Evolutionary conservation across 2,113 vertebrate species (phyloP), one percentile per base, ranked within the genome.

Genomic region (Diphyllodes magnificus): DNA sequence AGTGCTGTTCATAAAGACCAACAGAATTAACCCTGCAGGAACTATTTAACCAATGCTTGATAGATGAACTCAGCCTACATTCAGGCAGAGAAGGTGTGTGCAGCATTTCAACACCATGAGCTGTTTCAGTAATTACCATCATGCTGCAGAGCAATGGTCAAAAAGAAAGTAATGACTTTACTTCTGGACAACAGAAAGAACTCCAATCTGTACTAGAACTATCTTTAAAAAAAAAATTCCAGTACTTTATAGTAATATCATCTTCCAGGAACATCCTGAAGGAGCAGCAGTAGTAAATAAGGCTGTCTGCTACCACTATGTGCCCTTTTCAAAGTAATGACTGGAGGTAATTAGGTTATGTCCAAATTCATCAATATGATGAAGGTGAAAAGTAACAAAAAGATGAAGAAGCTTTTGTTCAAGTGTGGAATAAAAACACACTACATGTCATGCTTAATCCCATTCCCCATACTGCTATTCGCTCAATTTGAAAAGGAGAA

Each of bases 361-460:
- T 90, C 92, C 93, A 88, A 75, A 90, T 88, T 97, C 96, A 96
- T 95, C 96, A 97, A 96, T 96, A 95, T 95, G 95, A 95, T 96
- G 95, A 97, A 97, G 49, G 56, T 81, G 80, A 95, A 86, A 96
- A 95, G 66, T 42, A 84, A 90, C 53, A 88, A 90, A 88, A 87
- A 80, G 23, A 95, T 91, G 79, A 95, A 63, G 27, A 68, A 88
- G 51, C 76, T 83, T 86, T 20, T 92, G 71, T 70, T 65, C 51
- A 92, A 81, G 79, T 83, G 79, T 73, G 60, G 85, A 90, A 88
- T 70, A 93, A 86, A 81, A 78, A 64, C 40, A 90, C 35, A 40
- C 37, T 28, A 64, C 17, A 44, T 27, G 25, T 70, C 75, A 73
- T 8, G 5, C 53, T 85, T 51, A 72, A 82, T 60, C 10, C 37